These are phyloP conservation scores for Diloba caeruleocephala DNA, from an alignment of 2,888 invertebrate species.

Conservation along the genomic window DNA sequence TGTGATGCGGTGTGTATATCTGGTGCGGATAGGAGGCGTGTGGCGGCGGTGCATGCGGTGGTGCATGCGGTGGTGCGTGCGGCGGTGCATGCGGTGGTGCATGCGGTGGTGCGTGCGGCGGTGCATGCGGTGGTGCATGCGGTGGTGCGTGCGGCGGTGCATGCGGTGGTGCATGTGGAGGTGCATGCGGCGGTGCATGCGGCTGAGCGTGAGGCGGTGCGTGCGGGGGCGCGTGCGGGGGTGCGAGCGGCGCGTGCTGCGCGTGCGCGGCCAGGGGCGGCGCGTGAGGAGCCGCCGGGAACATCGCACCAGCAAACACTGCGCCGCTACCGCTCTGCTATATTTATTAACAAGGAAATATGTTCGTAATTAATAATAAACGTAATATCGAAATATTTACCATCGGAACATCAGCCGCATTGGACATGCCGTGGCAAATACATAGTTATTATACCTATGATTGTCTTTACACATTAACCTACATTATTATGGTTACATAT, in stretches of 20 bases:
- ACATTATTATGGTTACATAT: no score
- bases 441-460: no score
- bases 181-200: constrained; percentile 22
- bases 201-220: constrained; percentile 55
- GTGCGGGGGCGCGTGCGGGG: constrained; percentile 45
- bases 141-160: constrained; percentile 45
- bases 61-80: constrained; percentile 66
- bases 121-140: constrained; percentile 34
- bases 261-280: constrained; percentile 52
- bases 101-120: constrained; percentile 50
- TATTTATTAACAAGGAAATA: neutral
- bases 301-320: constrained; percentile 73
- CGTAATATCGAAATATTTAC: no score
- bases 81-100: constrained; percentile 45
- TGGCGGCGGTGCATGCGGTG: constrained; percentile 49
- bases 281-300: constrained; percentile 53
- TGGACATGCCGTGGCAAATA: no score
- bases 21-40: constrained; percentile 70
- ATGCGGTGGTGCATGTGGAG: constrained; percentile 42
- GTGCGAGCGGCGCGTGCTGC: constrained; percentile 22
- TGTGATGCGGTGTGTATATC: constrained; percentile 77
- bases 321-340: constrained; percentile 69
- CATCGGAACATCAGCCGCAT: no score
- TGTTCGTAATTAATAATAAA: no score
- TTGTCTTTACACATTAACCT: no score